Conservation (phyloP, 30 jellyfish, hydroid and myxozoan species). For the Cassiopea xamachana region DNA sequence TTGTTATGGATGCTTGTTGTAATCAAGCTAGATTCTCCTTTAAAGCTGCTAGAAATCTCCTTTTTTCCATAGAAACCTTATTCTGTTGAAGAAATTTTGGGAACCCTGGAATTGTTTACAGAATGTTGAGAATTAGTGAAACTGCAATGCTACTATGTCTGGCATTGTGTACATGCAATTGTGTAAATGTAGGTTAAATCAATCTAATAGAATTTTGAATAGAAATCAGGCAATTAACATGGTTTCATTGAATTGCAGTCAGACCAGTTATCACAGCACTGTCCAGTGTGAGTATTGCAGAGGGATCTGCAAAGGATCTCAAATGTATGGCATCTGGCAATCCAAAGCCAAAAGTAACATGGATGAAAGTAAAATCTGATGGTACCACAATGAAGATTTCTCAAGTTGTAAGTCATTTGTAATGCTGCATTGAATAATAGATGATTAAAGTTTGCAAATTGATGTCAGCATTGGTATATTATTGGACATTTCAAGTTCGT, state of each 20-base stretch:
- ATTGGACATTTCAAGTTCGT: neutral
- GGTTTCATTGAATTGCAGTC: neutral
- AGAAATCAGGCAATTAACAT: neutral
- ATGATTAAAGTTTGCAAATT: no score
- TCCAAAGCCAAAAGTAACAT: slow-evolving; percentile 42
- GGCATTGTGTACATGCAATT: no score
- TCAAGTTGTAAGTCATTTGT: slow-evolving; percentile 25
- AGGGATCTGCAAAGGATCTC: neutral
- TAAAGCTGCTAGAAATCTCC: no score
- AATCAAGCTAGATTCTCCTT: no score
- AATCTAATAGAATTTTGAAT: neutral
- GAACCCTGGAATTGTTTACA: no score
- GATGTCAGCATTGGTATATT: neutral
- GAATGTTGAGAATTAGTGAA: no score
- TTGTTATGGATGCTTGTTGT: neutral
- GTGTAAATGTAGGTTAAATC: neutral
- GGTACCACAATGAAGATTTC: neutral
- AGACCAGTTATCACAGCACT: slow-evolving; percentile 39
- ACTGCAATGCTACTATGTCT: no score
- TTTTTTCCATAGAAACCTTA: no score
- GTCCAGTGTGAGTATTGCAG: neutral
- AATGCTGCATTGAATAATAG: no score
- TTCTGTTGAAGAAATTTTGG: no score
- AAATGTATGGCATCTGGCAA: slow-evolving; percentile 58
- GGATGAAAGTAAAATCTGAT: slow-evolving; percentile 17